phyloP scores from a whole-genome alignment of 2,113 vertebrate genomes.

The Ailurus styani region DNA sequence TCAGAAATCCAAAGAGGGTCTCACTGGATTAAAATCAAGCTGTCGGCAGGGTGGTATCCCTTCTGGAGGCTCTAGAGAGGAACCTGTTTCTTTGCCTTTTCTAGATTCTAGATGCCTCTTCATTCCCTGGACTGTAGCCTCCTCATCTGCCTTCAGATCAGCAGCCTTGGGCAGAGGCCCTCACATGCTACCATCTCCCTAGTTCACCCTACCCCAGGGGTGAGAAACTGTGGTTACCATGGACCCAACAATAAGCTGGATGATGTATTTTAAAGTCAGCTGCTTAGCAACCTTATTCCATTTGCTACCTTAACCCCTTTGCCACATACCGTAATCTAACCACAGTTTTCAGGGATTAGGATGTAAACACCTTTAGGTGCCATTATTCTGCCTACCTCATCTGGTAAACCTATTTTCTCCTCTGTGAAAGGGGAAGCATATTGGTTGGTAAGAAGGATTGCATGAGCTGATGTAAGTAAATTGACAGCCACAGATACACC shows the following conservation, averaged over 20 bases:
- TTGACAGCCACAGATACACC: neutral
- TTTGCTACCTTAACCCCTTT: neutral
- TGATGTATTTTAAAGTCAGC: neutral
- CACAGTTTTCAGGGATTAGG: neutral
- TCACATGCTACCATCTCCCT: neutral
- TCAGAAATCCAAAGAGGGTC: neutral
- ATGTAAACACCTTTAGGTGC: neutral
- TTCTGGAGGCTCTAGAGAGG: neutral
- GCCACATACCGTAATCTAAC: neutral
- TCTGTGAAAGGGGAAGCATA: neutral
- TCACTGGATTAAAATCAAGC: neutral
- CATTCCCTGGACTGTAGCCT: neutral
- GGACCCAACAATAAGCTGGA: neutral
- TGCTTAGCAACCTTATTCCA: neutral
- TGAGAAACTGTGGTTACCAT: neutral
- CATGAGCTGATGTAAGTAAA: neutral
- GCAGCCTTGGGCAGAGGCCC: neutral
- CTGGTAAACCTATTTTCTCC: neutral
- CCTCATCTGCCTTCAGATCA: neutral
- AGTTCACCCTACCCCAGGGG: neutral
- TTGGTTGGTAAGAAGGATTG: neutral
- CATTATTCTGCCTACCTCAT: neutral
- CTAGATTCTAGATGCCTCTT: neutral
- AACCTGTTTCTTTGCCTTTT: neutral
- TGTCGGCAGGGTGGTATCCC: neutral